Base-by-base conservation (phyloP, 2,888 invertebrate genomes). In the Cryptocephalus primarius region DNA sequence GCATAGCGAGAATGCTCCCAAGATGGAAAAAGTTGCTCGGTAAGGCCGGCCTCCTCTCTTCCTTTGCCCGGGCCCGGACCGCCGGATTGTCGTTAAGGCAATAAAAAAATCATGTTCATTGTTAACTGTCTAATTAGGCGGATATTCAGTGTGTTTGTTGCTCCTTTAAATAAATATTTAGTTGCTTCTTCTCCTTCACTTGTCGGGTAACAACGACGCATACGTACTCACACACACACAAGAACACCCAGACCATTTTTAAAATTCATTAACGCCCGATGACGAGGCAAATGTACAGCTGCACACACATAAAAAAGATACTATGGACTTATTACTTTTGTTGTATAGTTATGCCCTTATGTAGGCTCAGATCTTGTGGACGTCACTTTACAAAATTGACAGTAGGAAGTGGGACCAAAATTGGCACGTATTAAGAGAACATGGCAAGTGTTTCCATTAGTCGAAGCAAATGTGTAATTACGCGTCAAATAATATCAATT, bases 1-100 rank as follows among this genome's bases (percentile, higher is more conserved):
- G 64, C 63, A 64, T 64, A 59, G 22, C 22, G 60, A 66, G 60
- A 63, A 63, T 60, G 62, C 60, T 62, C 60, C 57, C 59, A 61
- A 59, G 59, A 51, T 57, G 56, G 57, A 52, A 51, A 38, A 46
- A 39, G 38, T 39, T 42, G 46, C 46, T 40, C 54, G 50, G 53
- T 49, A 55, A 36, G 36, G 12, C 36, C 22, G 22, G 22, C 22
- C 22, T 22, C 22, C 22, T 22, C 22, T 11, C 36, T 36, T 11
- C 36, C 36, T 36, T 36, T 36, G 36, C 36, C 36, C 22, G 22
- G 36, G 36, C 36, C 6, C 11, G 11, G 11, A 12, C 36, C 36
- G 36, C 36, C 36, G 12, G 36, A n/a, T n/a, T 36, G 36, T 45
- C 39, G 44, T 43, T 50, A 36, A 44, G 33, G 39, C 39, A 48